These are phyloP conservation scores for Triplophysa bombifrons DNA, from an alignment of 2,797 vertebrate genomes.

Conservation along the genomic window DNA sequence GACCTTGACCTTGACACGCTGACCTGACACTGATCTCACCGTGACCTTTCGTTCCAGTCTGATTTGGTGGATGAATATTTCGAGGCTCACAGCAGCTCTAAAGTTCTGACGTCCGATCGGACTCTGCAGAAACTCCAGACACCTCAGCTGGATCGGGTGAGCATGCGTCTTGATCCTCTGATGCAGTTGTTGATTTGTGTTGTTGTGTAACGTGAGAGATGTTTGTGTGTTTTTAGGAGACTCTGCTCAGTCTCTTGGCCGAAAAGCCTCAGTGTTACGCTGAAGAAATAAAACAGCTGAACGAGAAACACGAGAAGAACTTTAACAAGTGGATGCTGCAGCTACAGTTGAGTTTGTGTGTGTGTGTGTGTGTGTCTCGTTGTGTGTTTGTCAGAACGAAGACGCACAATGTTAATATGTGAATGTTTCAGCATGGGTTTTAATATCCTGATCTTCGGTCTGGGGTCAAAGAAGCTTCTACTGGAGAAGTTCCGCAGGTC, in stretches of 20 bases:
- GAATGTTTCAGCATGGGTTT: conserved; percentile 84
- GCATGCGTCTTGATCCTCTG: conserved; percentile 51
- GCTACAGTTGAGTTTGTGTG: conserved; percentile 82
- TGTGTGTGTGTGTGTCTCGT: neutral
- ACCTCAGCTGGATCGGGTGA: conserved; percentile 88
- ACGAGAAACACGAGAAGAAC: conserved; percentile 80
- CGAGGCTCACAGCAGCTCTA: conserved; percentile 94
- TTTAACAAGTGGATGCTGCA: conserved; percentile 97
- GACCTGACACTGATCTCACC: too few species aligned
- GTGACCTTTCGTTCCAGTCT: conserved; percentile 63
- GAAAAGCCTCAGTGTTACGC: conserved; percentile 80
- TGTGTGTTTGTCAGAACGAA: conserved; percentile 8
- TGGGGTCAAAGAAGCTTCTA: conserved; percentile 92
- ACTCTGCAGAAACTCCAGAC: conserved; percentile 88
- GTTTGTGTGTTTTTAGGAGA: conserved; percentile 76
- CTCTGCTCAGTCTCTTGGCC: conserved; percentile 80
- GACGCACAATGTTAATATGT: neutral
- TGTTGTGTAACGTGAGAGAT: neutral
- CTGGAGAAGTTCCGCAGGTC: conserved; percentile 89
- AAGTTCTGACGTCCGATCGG: conserved; percentile 92
- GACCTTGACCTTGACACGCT: too few species aligned
- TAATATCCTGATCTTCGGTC: conserved; percentile 90
- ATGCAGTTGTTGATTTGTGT: neutral
- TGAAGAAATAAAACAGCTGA: conserved; percentile 83
- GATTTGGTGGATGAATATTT: conserved; percentile 93